Conservation (phyloP, 2,797 vertebrate genomes). For the Cuniculus paca region DNA sequence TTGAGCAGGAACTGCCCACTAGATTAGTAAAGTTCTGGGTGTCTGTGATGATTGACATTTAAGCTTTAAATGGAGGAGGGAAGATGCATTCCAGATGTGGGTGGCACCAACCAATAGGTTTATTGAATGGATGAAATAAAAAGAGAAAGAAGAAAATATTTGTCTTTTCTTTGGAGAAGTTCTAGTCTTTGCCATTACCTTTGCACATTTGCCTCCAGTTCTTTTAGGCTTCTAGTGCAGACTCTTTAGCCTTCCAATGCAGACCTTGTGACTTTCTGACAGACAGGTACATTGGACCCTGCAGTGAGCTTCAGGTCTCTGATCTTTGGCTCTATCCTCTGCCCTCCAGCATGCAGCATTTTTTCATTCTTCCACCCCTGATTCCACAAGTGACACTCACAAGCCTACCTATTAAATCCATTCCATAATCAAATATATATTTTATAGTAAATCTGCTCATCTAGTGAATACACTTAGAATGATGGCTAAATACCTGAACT, state of each 20-base stretch:
- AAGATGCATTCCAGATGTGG: not conserved
- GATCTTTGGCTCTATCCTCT: not conserved
- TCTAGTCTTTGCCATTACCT: not conserved
- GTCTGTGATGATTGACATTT: not conserved
- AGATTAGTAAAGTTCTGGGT: not conserved
- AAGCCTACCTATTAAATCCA: not conserved
- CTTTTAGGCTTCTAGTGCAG: not conserved
- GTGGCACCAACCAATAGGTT: not conserved
- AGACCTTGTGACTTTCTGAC: not conserved
- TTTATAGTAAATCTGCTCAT: not conserved
- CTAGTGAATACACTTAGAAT: not conserved
- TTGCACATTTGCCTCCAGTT: not conserved
- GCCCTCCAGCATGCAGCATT: not conserved
- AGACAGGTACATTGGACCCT: not conserved
- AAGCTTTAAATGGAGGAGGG: not conserved
- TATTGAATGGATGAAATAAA: not conserved
- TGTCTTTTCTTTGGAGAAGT: not conserved
- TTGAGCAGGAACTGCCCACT: not conserved
- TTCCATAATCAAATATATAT: not conserved
- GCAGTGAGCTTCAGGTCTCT: not conserved
- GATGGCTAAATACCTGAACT: not conserved
- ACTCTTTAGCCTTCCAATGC: not conserved
- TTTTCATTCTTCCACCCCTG: not conserved
- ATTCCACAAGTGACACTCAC: not conserved
- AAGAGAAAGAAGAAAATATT: not conserved